Conservation (phyloP, 2,113 vertebrate genomes). For the Pollachius pollachius region DNA sequence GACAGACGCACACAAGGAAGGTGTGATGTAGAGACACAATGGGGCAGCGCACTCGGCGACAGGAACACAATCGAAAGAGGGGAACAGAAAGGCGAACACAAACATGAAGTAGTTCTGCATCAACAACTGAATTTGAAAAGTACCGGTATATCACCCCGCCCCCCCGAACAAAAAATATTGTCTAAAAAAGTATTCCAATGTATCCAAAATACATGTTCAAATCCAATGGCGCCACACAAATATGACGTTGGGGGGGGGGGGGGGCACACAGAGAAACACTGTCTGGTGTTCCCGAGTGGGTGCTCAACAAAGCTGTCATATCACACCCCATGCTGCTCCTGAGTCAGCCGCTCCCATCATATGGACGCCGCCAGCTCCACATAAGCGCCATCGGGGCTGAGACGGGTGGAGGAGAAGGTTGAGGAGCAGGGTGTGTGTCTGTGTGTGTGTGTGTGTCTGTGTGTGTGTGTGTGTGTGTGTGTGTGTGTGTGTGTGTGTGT, state of each 20-base stretch:
- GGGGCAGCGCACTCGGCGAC: background rate
- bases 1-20: background rate
- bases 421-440: too few species aligned
- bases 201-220: too few species aligned
- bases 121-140: too few species aligned
- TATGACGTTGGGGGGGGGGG: background rate
- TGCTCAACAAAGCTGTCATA: too few species aligned
- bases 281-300: background rate
- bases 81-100: background rate
- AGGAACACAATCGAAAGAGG: background rate
- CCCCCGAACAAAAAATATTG: background rate
- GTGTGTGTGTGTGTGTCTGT: too few species aligned
- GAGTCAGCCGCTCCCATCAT: background rate
- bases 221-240: too few species aligned
- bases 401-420: background rate
- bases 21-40: background rate
- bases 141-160: too few species aligned
- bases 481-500: too few species aligned
- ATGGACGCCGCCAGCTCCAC: slow-evolving; percentile 4
- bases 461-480: too few species aligned
- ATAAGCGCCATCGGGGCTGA: background rate
- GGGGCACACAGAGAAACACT: too few species aligned
- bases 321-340: background rate
- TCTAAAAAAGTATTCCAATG: too few species aligned
- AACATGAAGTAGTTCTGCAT: too few species aligned